Evolutionary conservation across 2,113 vertebrate genomes (phyloP), one percentile per base, ranked within the genome.

Genomic region (Tamias sibiricus): DNA sequence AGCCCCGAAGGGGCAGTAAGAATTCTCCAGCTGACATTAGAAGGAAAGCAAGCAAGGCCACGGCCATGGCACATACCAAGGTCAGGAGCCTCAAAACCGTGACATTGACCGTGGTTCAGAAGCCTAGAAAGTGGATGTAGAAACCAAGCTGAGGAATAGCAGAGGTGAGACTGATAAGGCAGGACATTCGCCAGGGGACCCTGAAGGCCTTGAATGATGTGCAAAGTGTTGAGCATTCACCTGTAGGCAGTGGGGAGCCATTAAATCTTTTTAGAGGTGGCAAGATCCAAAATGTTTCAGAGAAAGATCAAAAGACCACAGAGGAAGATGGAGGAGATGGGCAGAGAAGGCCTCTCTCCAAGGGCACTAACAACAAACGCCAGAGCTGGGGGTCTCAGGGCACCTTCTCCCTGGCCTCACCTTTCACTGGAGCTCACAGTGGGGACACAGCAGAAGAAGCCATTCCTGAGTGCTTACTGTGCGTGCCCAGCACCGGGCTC

Each of bases 1-100:
- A 84, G 72, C 8, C 79, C 49, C 54, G 37, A 71, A 24, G 59
- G 66, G 16, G 32, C 26, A 75, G 44, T 13, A 64, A 90, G 54
- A 91, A 72, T 90, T 92, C 72, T 75, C 37, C n/a, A 44, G 35
- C 9, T 76, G 72, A 24, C 62, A 20, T 49, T 11, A n/a, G 69
- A 44, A 91, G n/a, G 72, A 68, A 92, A 59, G 30, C 32, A n/a
- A 85, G 76, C 37, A 54, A 85, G 44, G 19, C 42, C 68, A 52
- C 57, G 26, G 8, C 54, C 59, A 94, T 8, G 6, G 6, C n/a
- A 57, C 6, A 35, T 5, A 19, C 74, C 82, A 49, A 88, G 42
- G 52, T 72, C 49, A 71, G 49, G 17, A 74, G 52, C 28, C 68
- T 57, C 30, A 47, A 68, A 37, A 24, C 35, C 32, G 42, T 30